Evolutionary conservation across 2,888 invertebrate genomes (phyloP), one percentile per base, ranked within the genome.

Genomic region (Alitta virens): DNA sequence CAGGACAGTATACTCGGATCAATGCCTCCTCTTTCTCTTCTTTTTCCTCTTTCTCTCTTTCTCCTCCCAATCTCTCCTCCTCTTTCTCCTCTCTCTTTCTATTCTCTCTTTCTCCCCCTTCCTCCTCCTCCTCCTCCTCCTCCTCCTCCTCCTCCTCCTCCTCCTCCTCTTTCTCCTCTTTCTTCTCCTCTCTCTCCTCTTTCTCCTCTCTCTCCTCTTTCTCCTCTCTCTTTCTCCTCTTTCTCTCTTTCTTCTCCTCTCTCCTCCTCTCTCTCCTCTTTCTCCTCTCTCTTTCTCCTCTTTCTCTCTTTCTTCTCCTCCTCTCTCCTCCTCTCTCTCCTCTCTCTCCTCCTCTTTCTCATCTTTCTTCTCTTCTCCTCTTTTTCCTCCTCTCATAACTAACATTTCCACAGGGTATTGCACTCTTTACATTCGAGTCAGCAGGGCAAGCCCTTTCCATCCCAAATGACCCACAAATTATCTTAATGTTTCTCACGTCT

Each of bases 351-450:
- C 9, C 9, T 18, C 21, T 46, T 46, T 7, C 9, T 21, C 21
- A 46, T 46, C n/a, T n/a, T n/a, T n/a, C n/a, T n/a, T n/a, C n/a
- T n/a, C n/a, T n/a, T n/a, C n/a, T n/a, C 46, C 46, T 21, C n/a
- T 21, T 12, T 16, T 46, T 2, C 46, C 46, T 46, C 9, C 46
- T n/a, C 18, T 7, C 46, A 7, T 46, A 46, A 46, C 21, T 21
- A n/a, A 46, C 21, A 46, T 46, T 46, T 46, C 46, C 46, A n/a
- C 18, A 18, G n/a, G 18, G 21, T 46, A 21, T 21, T 46, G 3
- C 23, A n/a, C 18, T 52, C 33, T 52, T 52, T 52, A 33, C 52
- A 27, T 33, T n/a, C n/a, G n/a, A n/a, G n/a, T n/a, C n/a, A n/a
- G n/a, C n/a, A n/a, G n/a, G 42, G 42, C 16, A 40, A 14, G 42